Conservation (phyloP, 2,797 vertebrate species). For the Pogoniulus pusillus region DNA sequence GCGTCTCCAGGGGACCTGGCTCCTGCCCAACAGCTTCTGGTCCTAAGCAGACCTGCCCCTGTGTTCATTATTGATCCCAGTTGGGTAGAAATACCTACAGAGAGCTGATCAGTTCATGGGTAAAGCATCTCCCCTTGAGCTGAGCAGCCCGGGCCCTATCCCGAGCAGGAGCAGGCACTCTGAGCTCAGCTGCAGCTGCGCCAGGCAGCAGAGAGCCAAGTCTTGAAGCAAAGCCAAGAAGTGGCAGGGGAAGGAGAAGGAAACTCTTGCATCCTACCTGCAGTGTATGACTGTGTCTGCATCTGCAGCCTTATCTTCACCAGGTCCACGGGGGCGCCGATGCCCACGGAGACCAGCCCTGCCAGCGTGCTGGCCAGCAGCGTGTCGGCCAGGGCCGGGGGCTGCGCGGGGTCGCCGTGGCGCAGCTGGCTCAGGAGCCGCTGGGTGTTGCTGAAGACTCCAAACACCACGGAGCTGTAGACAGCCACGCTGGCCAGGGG, state of each 20-base stretch:
- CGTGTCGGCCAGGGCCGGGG: conserved; percentile 78
- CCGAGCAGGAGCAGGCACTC: background rate
- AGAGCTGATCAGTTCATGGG: background rate
- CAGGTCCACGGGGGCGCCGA: conserved; percentile 91
- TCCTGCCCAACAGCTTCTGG: background rate
- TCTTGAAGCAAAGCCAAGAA: background rate
- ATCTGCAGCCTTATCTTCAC: conserved; percentile 97
- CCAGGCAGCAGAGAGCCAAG: background rate
- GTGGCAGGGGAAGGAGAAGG: background rate
- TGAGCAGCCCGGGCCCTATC: background rate
- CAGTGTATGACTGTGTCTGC: conserved; percentile 82
- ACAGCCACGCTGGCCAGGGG: conserved; percentile 89
- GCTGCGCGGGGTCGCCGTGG: conserved; percentile 67
- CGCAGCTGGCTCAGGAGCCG: conserved; percentile 83
- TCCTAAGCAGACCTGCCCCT: background rate
- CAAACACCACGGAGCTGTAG: conserved; percentile 94
- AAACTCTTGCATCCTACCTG: conserved; percentile 78
- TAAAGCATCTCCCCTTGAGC: background rate
- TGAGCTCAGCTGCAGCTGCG: background rate
- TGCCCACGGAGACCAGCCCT: conserved; percentile 84
- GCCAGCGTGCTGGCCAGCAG: conserved; percentile 85
- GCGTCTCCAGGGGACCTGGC: background rate
- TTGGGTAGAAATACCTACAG: background rate
- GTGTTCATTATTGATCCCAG: background rate
- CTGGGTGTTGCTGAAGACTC: conserved; percentile 90